Percentiles rank a stretch among this genome's conserved stretches.
Conservation (phyloP, 2,888 invertebrate species). For the Hipparchia semele region DNA sequence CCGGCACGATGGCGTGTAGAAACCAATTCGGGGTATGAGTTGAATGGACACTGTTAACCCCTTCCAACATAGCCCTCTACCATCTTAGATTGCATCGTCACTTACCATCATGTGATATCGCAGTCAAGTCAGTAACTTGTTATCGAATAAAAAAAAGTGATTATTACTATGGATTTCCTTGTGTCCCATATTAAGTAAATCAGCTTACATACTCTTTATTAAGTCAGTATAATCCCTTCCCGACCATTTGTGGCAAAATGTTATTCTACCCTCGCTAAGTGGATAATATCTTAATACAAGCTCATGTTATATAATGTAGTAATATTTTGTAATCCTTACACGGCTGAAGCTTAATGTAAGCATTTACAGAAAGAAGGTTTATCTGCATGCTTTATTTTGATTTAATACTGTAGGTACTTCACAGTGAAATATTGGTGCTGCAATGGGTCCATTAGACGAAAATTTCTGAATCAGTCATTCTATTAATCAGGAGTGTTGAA, state of each 20-base stretch:
- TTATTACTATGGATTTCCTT: not conserved
- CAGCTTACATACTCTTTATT: conserved; percentile 6
- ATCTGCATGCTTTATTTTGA: not conserved
- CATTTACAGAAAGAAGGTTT: not conserved
- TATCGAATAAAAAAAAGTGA: too few species aligned
- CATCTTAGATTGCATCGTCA: too few species aligned
- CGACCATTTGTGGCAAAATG: conserved; percentile 6
- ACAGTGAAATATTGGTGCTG: too few species aligned
- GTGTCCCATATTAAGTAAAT: not conserved
- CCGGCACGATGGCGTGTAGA: too few species aligned
- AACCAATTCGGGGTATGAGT: too few species aligned
- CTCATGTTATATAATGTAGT: not conserved
- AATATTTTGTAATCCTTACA: conserved; percentile 14
- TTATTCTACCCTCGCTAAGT: conserved; percentile 18
- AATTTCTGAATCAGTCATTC: too few species aligned
- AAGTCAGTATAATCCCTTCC: conserved; percentile 5
- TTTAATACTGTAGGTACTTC: not conserved
- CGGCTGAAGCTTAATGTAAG: not conserved
- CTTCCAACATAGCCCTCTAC: too few species aligned
- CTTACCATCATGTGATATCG: too few species aligned
- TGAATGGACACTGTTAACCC: too few species aligned
- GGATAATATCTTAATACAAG: conserved; percentile 12
- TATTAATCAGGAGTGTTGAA: too few species aligned
- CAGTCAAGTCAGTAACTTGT: too few species aligned
- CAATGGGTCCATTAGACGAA: too few species aligned